Percentiles rank a stretch among this genome's conserved stretches.
Conservation (phyloP, 2,797 vertebrate genomes). For the Diceros bicornis region DNA sequence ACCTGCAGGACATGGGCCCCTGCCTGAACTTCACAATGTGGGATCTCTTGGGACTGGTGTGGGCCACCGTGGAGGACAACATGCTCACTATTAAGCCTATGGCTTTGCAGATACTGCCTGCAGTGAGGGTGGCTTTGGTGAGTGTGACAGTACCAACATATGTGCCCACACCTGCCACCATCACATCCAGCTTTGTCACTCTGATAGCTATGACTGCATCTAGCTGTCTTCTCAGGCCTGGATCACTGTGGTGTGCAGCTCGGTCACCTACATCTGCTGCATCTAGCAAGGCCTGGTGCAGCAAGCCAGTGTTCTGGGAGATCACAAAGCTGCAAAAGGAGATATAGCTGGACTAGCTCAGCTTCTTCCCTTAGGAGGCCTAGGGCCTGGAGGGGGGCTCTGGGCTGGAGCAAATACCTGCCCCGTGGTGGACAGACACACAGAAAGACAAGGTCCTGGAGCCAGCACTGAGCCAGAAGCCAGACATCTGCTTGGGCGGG, state of each 20-base stretch:
- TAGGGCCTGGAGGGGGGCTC: constrained; percentile 56
- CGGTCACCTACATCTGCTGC: constrained; percentile 95
- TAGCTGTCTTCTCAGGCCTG: constrained; percentile 94
- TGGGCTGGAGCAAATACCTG: neutral
- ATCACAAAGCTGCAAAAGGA: constrained; percentile 94
- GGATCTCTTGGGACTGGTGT: constrained; percentile 90
- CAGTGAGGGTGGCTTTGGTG: constrained; percentile 90
- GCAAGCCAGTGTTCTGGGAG: constrained; percentile 96
- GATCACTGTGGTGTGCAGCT: constrained; percentile 96
- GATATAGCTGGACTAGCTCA: constrained; percentile 95
- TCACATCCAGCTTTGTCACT: constrained; percentile 95
- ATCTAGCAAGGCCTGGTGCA: constrained; percentile 96
- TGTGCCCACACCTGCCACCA: constrained; percentile 91
- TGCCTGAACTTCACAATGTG: constrained; percentile 95
- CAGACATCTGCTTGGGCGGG: constrained; percentile 1
- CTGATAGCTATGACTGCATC: constrained; percentile 94
- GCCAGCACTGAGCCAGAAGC: neutral
- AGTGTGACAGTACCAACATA: constrained; percentile 92
- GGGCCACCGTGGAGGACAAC: constrained; percentile 90
- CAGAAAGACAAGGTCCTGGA: neutral
- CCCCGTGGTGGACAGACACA: neutral
- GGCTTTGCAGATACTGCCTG: constrained; percentile 89
- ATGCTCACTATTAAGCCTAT: constrained; percentile 88
- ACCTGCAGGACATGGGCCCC: constrained; percentile 93
- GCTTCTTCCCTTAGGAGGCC: constrained; percentile 92